A percentile compares a stretch with the other conserved stretches of the same genome.
phyloP scores from a whole-genome alignment of 2,113 vertebrate species.

The Corythoichthys haematopterus region DNA sequence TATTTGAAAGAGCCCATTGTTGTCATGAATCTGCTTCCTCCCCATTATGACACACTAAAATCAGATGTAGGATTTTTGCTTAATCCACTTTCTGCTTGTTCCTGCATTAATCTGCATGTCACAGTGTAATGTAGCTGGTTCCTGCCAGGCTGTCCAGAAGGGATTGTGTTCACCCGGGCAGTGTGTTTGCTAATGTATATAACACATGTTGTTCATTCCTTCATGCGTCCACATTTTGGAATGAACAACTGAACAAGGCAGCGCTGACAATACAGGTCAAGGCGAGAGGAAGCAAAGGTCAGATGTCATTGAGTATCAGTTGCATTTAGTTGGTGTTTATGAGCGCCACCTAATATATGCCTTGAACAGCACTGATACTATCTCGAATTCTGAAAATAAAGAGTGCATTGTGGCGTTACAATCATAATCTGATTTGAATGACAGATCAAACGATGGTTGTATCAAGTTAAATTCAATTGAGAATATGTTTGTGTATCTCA shows the following conservation, averaged over 20 bases:
- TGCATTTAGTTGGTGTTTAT: conserved; percentile 25
- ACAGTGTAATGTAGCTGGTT: conserved; percentile 37
- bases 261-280: conserved; percentile 17
- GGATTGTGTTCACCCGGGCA: conserved; percentile 31
- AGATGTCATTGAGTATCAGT: conserved; percentile 25
- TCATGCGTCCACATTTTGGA: conserved; percentile 13
- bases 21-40: conserved; percentile 52
- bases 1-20: conserved; percentile 50
- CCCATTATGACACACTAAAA: conserved; percentile 42
- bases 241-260: conserved; percentile 25
- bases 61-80: conserved; percentile 40
- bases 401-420: neutral
- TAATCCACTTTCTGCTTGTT: conserved; percentile 57
- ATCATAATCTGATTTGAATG: neutral
- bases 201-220: conserved; percentile 28
- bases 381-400: neutral
- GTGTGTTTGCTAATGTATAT: conserved; percentile 22
- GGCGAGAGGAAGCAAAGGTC: conserved; percentile 21
- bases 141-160: conserved; percentile 4
- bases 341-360: neutral
- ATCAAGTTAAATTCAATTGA: too few relatives aligned
- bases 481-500: too few relatives aligned
- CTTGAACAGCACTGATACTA: conserved; percentile 2
- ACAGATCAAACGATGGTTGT: neutral
- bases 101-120: conserved; percentile 58